Conservation (phyloP, 1,140 invertebrate genomes). For the Cryptotermes secundus region DNA sequence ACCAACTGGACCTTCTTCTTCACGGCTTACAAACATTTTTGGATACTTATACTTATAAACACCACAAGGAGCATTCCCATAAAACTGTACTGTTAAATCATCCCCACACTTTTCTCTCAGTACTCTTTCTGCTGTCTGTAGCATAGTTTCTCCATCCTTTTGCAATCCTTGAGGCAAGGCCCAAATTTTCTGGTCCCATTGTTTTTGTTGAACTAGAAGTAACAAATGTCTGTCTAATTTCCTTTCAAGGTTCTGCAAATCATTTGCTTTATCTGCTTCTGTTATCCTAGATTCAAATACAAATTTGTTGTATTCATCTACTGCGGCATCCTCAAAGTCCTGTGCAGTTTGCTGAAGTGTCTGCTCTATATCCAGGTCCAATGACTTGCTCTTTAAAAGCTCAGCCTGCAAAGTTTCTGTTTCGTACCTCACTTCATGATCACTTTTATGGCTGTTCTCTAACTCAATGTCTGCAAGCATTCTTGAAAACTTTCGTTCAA, state of each 20-base stretch:
- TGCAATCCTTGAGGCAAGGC: conserved; percentile 73
- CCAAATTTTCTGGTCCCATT: conserved; percentile 64
- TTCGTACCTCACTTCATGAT: conserved; percentile 75
- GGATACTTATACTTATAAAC: conserved; percentile 89
- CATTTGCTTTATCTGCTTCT: conserved; percentile 70
- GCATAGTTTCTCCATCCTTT: conserved; percentile 74
- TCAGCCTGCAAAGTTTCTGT: conserved; percentile 61
- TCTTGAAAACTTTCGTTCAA: conserved; percentile 69
- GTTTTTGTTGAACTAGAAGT: conserved; percentile 69
- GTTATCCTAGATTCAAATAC: conserved; percentile 57
- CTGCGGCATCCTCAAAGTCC: conserved; percentile 74
- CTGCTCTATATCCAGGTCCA: conserved; percentile 61
- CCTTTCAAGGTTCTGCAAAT: conserved; percentile 68
- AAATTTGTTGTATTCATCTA: conserved; percentile 70
- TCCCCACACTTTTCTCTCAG: conserved; percentile 67
- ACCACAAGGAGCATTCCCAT: conserved; percentile 86
- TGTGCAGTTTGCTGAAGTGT: conserved; percentile 68
- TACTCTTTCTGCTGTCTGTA: conserved; percentile 79
- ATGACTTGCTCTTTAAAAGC: conserved; percentile 58
- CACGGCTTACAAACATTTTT: conserved; percentile 47
- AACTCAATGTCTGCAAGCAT: conserved; percentile 65
- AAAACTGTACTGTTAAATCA: conserved; percentile 66
- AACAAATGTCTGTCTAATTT: conserved; percentile 76
- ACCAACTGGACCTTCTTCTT: conserved; percentile 58
- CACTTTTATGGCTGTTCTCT: conserved; percentile 77